These are phyloP conservation scores for Pagetopsis macropterus DNA, from an alignment of 2,797 vertebrate species.

Conservation along the genomic window DNA sequence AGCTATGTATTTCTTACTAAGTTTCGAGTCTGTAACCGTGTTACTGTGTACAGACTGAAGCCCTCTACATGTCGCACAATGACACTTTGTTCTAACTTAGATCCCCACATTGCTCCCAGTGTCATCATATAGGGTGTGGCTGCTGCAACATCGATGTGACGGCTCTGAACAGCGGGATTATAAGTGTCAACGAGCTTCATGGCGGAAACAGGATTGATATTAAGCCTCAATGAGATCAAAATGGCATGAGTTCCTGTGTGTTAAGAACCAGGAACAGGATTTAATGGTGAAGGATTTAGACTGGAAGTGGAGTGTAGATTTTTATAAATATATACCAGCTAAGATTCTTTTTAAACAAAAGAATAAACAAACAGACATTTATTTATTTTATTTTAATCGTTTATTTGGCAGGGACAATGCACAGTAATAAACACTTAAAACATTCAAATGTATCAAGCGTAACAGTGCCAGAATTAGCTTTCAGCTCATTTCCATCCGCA, in stretches of 20 bases:
- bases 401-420: too few relatives aligned
- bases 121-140: conserved; percentile 65
- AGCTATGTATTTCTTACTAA: neutral
- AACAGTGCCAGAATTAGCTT: too few relatives aligned
- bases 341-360: too few relatives aligned
- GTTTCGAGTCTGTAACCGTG: neutral
- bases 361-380: too few relatives aligned
- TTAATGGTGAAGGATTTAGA: conserved; percentile 1
- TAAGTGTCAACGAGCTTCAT: conserved; percentile 46
- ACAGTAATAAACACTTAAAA: too few relatives aligned
- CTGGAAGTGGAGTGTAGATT: neutral
- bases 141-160: conserved; percentile 58
- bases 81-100: conserved; percentile 34
- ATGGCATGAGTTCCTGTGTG: conserved; percentile 26
- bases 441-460: too few relatives aligned
- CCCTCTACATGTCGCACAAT: conserved; percentile 25
- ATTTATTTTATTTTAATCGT: too few relatives aligned
- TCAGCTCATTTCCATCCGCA: too few relatives aligned
- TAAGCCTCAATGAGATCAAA: conserved; percentile 47
- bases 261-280: conserved; percentile 21
- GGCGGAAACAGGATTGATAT: conserved; percentile 37
- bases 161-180: conserved; percentile 56
- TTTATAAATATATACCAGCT: neutral
- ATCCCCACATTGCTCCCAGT: conserved; percentile 56
- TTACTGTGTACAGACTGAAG: conserved; percentile 27